phyloP scores from a whole-genome alignment of 2,888 invertebrate genomes.

The Cerastis rubricosa region DNA sequence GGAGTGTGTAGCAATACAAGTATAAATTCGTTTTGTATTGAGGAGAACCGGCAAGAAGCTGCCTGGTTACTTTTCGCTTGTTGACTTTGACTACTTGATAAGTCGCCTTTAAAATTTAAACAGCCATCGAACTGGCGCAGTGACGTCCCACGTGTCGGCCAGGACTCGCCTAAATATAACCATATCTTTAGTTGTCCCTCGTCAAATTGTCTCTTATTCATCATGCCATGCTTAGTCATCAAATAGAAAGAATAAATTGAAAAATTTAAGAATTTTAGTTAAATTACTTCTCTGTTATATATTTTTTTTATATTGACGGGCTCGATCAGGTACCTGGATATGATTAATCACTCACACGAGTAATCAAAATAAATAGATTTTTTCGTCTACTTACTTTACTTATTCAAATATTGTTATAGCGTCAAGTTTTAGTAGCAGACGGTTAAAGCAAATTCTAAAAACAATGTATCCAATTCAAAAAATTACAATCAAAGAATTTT shows the following conservation, averaged over 20 bases:
- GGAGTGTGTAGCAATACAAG: too few relatives aligned
- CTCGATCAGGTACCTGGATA: neutral
- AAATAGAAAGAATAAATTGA: neutral
- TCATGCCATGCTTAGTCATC: neutral
- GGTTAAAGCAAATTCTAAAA: neutral
- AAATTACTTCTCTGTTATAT: neutral
- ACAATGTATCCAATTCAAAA: slow-evolving; percentile 8
- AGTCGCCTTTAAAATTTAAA: neutral
- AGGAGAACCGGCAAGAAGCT: too few relatives aligned
- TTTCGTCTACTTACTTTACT: neutral
- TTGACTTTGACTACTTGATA: neutral
- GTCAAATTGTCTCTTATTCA: neutral
- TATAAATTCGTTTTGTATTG: too few relatives aligned
- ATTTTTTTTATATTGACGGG: neutral
- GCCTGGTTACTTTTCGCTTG: too few relatives aligned
- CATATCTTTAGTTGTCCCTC: neutral
- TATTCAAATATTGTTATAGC: neutral
- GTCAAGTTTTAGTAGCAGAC: neutral
- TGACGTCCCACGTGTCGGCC: neutral
- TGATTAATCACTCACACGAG: neutral
- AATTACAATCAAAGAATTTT: neutral
- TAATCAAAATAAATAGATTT: neutral
- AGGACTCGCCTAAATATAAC: neutral
- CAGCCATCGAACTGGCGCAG: neutral
- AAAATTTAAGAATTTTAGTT: neutral